phyloP scores from a whole-genome alignment of 2,113 vertebrate genomes.

The Nipponia nippon region DNA sequence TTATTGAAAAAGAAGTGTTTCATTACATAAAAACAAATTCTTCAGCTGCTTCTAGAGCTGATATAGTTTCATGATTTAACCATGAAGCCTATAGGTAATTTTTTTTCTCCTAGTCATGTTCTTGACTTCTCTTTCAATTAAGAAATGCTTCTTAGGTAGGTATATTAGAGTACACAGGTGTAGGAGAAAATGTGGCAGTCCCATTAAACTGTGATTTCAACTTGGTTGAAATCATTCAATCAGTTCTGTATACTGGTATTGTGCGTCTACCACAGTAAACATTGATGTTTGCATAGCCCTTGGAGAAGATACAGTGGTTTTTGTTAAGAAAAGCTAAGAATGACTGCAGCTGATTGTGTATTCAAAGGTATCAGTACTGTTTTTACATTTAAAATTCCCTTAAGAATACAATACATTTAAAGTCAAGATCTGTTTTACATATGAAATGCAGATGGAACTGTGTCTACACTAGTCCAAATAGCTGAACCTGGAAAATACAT shows the following conservation, averaged over 20 bases:
- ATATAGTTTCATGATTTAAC: neutral
- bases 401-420: neutral
- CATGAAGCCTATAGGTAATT: rapidly evolving
- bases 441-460: neutral
- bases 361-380: neutral
- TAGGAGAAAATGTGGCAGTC: neutral
- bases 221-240: neutral
- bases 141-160: neutral
- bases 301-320: rapidly evolving
- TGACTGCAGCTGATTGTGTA: neutral
- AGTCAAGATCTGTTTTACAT: neutral
- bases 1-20: neutral
- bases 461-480: neutral
- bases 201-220: neutral
- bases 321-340: neutral
- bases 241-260: neutral
- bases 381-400: neutral
- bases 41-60: neutral
- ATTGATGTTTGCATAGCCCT: neutral
- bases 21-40: neutral
- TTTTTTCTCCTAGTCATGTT: neutral
- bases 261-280: neutral
- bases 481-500: neutral
- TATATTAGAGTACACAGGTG: neutral
- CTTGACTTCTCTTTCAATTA: neutral